Evolutionary conservation across 2,797 vertebrate species (phyloP).

Genomic region (Kryptopterus vitreolus): DNA sequence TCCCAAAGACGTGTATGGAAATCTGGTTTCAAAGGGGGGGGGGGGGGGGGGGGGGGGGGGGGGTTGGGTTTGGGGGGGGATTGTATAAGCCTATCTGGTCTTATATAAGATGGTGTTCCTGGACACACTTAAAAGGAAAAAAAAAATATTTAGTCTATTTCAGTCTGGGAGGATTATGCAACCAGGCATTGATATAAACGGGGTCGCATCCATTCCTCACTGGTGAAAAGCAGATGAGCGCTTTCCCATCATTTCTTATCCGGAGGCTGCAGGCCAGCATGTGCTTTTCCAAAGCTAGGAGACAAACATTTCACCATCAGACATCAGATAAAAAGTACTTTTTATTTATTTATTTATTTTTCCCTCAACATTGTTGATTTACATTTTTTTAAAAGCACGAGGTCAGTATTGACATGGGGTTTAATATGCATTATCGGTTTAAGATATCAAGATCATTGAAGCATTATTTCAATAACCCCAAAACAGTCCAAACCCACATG

Average conservation of each 20-base stretch:
- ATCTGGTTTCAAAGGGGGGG: conserved; percentile 35
- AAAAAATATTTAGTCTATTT: conserved; percentile 52
- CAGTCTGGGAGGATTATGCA: conserved; percentile 49
- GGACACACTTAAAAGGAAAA: conserved; percentile 51
- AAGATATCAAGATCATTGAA: neutral
- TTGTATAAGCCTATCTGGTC: conserved; percentile 48
- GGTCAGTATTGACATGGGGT: neutral
- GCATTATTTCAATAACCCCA: conserved; percentile 3
- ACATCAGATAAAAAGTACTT: conserved; percentile 21
- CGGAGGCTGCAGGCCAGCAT: conserved; percentile 26
- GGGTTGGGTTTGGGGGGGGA: no score
- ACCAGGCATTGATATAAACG: conserved; percentile 41
- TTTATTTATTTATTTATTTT: no score
- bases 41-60: no score
- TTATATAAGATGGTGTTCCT: conserved; percentile 57
- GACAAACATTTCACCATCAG: neutral
- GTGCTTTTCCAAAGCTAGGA: conserved; percentile 4
- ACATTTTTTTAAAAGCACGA: neutral
- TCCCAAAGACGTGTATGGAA: conserved; percentile 27
- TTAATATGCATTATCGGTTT: neutral
- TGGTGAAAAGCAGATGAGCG: conserved; percentile 38
- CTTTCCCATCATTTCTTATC: conserved; percentile 25
- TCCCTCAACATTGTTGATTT: neutral
- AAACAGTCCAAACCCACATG: neutral
- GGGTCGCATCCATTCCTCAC: conserved; percentile 36